Evolutionary conservation across 2,797 vertebrate species (phyloP).

Genomic region (Lagodon rhomboides): DNA sequence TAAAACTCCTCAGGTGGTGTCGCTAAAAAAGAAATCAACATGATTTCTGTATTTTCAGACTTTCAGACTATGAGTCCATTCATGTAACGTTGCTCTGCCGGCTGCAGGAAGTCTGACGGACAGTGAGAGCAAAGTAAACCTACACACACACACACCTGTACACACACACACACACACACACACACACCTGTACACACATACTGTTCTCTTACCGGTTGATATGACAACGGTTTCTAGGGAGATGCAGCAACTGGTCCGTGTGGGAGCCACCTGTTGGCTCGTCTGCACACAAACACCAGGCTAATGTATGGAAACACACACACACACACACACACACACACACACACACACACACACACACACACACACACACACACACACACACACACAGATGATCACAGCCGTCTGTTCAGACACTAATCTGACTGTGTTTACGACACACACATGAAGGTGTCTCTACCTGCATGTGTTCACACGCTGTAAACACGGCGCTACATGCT

Average conservation of each 20-base stretch:
- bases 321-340: neutral
- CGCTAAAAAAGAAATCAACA: too few species aligned
- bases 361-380: too few species aligned
- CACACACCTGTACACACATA: neutral
- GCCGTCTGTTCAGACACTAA: too few species aligned
- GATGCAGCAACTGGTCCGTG: conserved; percentile 39
- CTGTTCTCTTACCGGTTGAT: conserved; percentile 46
- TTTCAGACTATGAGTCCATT: neutral
- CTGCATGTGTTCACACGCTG: neutral
- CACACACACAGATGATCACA: too few species aligned
- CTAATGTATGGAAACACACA: neutral
- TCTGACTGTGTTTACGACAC: too few species aligned
- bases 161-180: too few species aligned
- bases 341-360: neutral
- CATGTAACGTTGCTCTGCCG: neutral
- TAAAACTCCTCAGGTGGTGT: neutral
- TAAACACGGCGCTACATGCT: neutral
- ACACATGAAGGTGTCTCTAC: neutral
- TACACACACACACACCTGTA: neutral
- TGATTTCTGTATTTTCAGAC: too few species aligned
- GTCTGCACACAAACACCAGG: neutral
- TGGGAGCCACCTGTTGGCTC: conserved; percentile 52
- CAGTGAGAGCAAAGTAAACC: neutral
- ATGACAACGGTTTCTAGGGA: conserved; percentile 66
- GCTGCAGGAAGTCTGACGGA: neutral